phyloP scores from a whole-genome alignment of 2,113 vertebrate genomes.

The Crotalus horridus region DNA sequence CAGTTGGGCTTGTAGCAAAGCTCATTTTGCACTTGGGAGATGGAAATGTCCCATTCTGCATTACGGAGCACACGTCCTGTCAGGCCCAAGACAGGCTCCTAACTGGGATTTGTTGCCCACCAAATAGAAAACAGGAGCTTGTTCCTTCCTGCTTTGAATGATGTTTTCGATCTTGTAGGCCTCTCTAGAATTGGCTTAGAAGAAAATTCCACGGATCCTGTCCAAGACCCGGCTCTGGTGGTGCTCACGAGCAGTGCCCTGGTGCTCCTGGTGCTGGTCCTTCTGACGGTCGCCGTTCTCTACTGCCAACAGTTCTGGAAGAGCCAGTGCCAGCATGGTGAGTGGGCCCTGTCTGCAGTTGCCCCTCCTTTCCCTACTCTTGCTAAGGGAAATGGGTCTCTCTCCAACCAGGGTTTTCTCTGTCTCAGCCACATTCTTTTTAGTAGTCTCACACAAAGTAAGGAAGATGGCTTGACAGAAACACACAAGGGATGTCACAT shows the following conservation, averaged over 20 bases:
- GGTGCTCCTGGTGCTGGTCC: slow-evolving; percentile 64
- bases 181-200: slow-evolving; percentile 55
- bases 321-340: slow-evolving; percentile 69
- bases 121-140: neutral
- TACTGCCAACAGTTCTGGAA: slow-evolving; percentile 74
- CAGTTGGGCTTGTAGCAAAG: neutral
- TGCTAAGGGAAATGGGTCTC: neutral
- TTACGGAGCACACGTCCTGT: neutral
- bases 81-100: neutral
- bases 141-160: neutral
- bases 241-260: slow-evolving; percentile 69
- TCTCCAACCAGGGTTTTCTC: neutral
- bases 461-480: neutral
- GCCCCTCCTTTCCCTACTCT: neutral
- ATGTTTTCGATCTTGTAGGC: slow-evolving; percentile 56
- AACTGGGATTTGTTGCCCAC: neutral
- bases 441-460: neutral
- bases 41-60: neutral
- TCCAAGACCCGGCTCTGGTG: slow-evolving; percentile 61
- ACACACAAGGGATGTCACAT: neutral
- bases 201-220: slow-evolving; percentile 44
- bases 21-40: neutral
- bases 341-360: slow-evolving; percentile 4
- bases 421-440: neutral
- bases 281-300: slow-evolving; percentile 71